phyloP scores from a whole-genome alignment of 2,888 invertebrate species.

The Pseudococcus jackbeardsleyi region DNA sequence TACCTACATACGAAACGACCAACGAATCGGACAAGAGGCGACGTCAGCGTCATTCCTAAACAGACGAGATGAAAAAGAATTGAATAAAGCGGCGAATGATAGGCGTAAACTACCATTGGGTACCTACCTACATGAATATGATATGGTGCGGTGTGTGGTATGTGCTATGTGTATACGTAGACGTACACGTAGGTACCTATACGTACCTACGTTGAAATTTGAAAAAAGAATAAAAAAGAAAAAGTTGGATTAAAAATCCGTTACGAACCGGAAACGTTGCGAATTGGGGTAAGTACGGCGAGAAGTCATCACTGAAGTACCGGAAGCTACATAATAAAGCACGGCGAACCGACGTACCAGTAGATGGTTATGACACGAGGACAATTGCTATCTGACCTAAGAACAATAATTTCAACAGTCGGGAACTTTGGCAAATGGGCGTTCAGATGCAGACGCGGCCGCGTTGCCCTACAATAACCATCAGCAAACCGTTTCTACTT shows the following conservation, averaged over 20 bases:
- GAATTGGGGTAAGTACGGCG: constrained; percentile 61
- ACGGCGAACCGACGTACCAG: constrained; percentile 58
- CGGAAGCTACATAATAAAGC: constrained; percentile 62
- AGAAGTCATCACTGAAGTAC: constrained; percentile 62
- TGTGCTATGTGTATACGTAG: too few relatives aligned
- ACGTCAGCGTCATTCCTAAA: too few relatives aligned
- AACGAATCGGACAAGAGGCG: too few relatives aligned
- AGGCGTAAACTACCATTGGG: constrained; percentile 41
- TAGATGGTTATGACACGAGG: constrained; percentile 64
- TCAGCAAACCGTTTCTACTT: constrained; percentile 13
- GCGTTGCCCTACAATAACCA: constrained; percentile 40
- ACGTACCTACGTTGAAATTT: not conserved
- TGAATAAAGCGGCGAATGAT: constrained; percentile 2
- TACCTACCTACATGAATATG: too few relatives aligned
- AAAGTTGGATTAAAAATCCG: constrained; percentile 63
- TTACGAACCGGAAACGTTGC: constrained; percentile 63
- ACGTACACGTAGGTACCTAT: not conserved
- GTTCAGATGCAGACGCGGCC: constrained; percentile 52
- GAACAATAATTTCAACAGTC: constrained; percentile 62
- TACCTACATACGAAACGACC: too few relatives aligned
- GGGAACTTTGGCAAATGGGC: constrained; percentile 62
- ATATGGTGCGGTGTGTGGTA: too few relatives aligned
- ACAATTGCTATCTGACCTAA: constrained; percentile 63
- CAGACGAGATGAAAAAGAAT: too few relatives aligned
- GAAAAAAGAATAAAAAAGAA: not conserved